Percentiles rank a stretch among this genome's conserved stretches.
These are phyloP conservation scores for Encarsia formosa DNA, from an alignment of 2,888 invertebrate genomes.

Conservation along the genomic window DNA sequence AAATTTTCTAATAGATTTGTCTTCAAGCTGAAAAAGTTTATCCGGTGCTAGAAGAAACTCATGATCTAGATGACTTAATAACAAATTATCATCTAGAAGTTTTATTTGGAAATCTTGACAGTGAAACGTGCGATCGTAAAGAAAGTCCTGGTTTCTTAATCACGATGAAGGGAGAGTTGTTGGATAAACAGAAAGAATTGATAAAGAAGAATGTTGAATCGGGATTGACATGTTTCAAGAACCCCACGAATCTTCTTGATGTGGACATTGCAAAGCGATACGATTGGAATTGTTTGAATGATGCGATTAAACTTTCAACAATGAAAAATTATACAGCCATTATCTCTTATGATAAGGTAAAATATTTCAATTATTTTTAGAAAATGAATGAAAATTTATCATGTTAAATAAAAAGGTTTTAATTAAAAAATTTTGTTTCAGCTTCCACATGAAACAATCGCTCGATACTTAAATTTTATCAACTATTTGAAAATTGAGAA, in stretches of 20 bases:
- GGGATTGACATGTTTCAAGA: slow-evolving; percentile 34
- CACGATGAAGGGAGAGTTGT: slow-evolving; percentile 40
- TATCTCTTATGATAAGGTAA: slow-evolving; percentile 38
- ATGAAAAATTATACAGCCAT: slow-evolving; percentile 45
- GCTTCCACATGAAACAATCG: slow-evolving; percentile 29
- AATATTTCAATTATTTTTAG: neutral
- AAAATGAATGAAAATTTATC: neutral
- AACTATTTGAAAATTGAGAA: slow-evolving; percentile 27
- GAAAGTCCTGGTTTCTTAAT: slow-evolving; percentile 40
- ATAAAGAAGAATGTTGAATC: slow-evolving; percentile 29
- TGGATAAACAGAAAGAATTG: slow-evolving; percentile 43
- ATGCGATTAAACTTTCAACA: slow-evolving; percentile 36
- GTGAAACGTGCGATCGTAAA: no score
- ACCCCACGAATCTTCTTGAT: slow-evolving; percentile 32
- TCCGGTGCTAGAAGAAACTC: no score
- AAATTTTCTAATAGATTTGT: slow-evolving; percentile 38
- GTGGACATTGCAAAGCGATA: slow-evolving; percentile 31
- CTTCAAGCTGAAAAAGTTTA: slow-evolving; percentile 44
- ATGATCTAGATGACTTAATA: no score
- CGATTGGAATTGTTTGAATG: slow-evolving; percentile 32
- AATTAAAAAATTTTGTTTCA: slow-evolving; percentile 12
- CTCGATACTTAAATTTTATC: slow-evolving; percentile 20
- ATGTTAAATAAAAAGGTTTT: neutral
- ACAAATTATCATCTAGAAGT: no score
- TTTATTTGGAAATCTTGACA: no score